phyloP scores from a whole-genome alignment of 2,888 invertebrate species.

The Dione vanillae region DNA sequence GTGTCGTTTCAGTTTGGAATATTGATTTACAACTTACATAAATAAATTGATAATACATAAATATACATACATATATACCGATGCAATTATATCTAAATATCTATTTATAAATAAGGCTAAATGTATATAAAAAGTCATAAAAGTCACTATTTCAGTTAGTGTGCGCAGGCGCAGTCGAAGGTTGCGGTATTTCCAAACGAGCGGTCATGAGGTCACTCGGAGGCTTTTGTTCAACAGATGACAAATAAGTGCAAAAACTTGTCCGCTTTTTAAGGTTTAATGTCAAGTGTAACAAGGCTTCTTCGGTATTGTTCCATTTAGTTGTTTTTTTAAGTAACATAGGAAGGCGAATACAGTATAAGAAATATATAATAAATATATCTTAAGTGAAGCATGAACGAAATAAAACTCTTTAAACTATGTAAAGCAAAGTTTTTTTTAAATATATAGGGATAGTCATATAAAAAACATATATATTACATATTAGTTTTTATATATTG shows the following conservation, averaged over 20 bases:
- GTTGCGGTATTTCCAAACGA: constrained; percentile 46
- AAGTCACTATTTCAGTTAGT: not conserved
- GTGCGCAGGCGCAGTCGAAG: constrained; percentile 37
- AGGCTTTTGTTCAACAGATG: constrained; percentile 41
- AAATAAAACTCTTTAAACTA: too few relatives aligned
- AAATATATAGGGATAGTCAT: too few relatives aligned
- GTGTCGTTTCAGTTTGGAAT: too few relatives aligned
- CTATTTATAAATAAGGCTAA: not conserved
- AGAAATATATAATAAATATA: not conserved
- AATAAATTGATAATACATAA: not conserved
- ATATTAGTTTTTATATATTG: too few relatives aligned
- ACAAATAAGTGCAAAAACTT: constrained; percentile 41
- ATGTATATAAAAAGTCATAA: not conserved
- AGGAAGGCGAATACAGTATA: not conserved
- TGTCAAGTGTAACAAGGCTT: constrained; percentile 43
- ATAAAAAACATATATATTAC: too few relatives aligned
- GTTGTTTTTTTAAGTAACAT: not conserved
- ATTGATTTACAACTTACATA: too few relatives aligned
- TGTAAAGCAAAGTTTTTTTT: too few relatives aligned
- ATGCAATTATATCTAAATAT: too few relatives aligned
- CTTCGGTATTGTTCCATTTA: constrained; percentile 21
- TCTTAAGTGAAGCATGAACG: not conserved
- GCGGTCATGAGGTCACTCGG: constrained; percentile 46
- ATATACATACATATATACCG: not conserved
- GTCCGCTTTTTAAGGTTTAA: constrained; percentile 41